Evolutionary conservation across 2,113 vertebrate species (phyloP).

Genomic region (Saccopteryx bilineata): DNA sequence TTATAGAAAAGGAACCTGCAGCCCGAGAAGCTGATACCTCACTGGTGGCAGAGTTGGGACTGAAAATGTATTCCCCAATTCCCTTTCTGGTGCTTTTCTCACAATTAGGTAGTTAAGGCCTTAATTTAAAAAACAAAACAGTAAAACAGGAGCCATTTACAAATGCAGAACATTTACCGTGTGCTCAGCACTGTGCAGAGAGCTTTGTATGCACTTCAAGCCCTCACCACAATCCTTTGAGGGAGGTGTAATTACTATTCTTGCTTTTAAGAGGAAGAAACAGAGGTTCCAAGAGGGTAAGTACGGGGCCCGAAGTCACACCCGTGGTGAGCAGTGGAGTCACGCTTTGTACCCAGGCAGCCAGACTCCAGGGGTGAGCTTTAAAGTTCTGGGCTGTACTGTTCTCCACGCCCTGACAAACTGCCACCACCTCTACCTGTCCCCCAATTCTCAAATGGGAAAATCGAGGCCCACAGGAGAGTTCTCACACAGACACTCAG

Average conservation of each 20-base stretch:
- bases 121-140: not conserved
- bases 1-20: not conserved
- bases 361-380: not conserved
- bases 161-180: not conserved
- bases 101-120: not conserved
- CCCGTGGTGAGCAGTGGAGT: fast-evolving
- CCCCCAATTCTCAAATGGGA: not conserved
- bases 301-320: not conserved
- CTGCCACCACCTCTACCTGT: not conserved
- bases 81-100: not conserved
- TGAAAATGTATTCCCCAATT: not conserved
- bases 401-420: not conserved
- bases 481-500: not conserved
- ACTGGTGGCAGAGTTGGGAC: not conserved
- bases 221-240: not conserved
- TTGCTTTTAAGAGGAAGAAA: not conserved
- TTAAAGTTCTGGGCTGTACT: not conserved
- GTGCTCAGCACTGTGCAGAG: not conserved
- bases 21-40: not conserved
- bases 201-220: not conserved
- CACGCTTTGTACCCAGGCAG: no score
- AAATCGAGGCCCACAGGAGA: not conserved
- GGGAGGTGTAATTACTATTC: not conserved
- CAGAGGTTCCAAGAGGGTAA: not conserved
- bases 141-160: not conserved